Evolutionary conservation across 1,140 invertebrate species (phyloP), one percentile per base, ranked within the genome.

Genomic region (Oppia nitens): DNA sequence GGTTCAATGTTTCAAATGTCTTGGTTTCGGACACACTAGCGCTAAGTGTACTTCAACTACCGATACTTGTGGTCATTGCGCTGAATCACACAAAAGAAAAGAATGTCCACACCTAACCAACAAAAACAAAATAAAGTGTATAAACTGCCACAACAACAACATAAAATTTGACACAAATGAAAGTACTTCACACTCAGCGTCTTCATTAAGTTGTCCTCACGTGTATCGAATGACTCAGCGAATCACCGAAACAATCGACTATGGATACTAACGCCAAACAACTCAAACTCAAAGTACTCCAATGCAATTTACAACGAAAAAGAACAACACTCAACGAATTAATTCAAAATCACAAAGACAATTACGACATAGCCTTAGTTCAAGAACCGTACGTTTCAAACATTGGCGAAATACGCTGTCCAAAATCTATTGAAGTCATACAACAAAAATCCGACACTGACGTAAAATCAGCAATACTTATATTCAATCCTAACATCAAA

Each of bases 281-380:
- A 6, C 4, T 20, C 12, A 50, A 4, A n/a, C 24, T 50, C 6
- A 50, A 50, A 50, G 20, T 50, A 9, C 4, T 50, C 49, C 49
- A 50, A 50, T 50, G 49, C 24, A 50, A 50, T 26, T 6, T n/a
- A 9, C 4, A 6, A 50, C 6, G 24, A 50, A 21, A 11, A 9
- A 4, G 49, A n/a, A 50, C 6, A 50, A 50, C 49, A 6, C 12
- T 6, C 24, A 25, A 50, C 20, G 49, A 62, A 32, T 9, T 49
- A 0, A 50, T 50, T 6, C 17, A 6, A 6, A 6, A 40, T 9
- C 17, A 17, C 32, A 6, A 40, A 17, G 32, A 40, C 6, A 25
- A 59, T 20, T 59, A 53, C 28, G 57, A 59, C 57, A 49, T 59
- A 4, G 49, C 49, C 6, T 20, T 50, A 6, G 12, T 50, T 25